Base-by-base conservation (phyloP, 2,888 invertebrate genomes). In the Deilephila porcellus region DNA sequence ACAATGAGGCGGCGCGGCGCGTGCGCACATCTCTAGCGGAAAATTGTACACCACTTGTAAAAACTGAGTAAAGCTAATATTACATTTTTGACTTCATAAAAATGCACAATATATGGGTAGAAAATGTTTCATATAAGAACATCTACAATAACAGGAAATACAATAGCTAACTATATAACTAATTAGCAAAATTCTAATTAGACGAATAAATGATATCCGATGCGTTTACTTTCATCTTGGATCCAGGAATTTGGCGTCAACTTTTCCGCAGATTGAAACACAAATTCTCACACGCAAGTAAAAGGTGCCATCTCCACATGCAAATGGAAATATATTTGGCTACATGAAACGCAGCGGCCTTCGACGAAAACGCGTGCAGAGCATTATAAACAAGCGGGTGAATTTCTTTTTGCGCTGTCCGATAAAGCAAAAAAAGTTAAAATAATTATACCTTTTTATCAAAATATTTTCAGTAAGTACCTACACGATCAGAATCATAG, bases 41-140 rank as follows among this genome's bases (percentile, higher is more conserved):
- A 88, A 88, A 88, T 87, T 83, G 80, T 77, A 85, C 84, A 17
- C 17, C 62, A 14, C 45, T 5, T 45, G 20, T 4, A 45, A n/a
- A 67, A 45, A 45, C 11, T 3, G 11, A 14, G 25, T 45, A 45
- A 63, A 8, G 17, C 34, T 37, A 14, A 45, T 45, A 45, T 4
- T 20, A 0, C 25, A 45, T 67, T 67, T 67, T 45, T 67, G 3
- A n/a, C n/a, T 1, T 56, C 5, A 7, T n/a, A 56, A 0, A n/a
- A 45, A 11, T 11, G 14, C 11, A 45, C 32, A 4, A 32, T 32
- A 32, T 32, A 2, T 32, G 3, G 32, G 3, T 5, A 5, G 32
- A 32, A 32, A 32, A 5, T 5, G 3, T 32, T 32, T 32, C 32
- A 25, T 25, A 25, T 25, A 25, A 0, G 25, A 25, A 25, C 25